Conservation (phyloP, 1,140 invertebrate species). For the Medauroidea extradentata region DNA sequence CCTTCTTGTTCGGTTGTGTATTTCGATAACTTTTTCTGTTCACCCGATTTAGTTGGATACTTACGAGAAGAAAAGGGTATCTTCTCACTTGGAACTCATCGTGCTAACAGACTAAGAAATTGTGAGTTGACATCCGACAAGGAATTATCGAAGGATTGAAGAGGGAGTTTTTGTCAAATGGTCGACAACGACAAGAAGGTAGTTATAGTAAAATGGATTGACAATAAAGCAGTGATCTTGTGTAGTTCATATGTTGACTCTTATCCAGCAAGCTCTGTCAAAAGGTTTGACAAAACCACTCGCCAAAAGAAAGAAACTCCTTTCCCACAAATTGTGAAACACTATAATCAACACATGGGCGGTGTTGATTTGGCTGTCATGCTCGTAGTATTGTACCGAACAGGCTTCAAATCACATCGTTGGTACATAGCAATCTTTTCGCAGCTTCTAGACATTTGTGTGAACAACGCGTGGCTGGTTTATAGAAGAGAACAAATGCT, state of each 20-base stretch:
- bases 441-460: constrained; percentile 12
- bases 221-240: constrained; percentile 36
- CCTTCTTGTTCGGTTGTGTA: constrained; percentile 7
- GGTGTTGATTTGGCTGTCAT: constrained; percentile 25
- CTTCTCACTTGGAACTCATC: constrained; percentile 39
- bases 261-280: constrained; percentile 28
- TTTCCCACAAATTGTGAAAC: constrained; percentile 11
- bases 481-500: no score
- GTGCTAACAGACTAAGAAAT: constrained; percentile 34
- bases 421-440: constrained; percentile 23
- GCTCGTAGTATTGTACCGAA: constrained; percentile 18
- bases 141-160: constrained; percentile 20
- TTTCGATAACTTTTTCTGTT: constrained; percentile 29
- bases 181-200: constrained; percentile 22
- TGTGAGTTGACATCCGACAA: constrained; percentile 30
- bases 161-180: constrained; percentile 25
- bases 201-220: constrained; percentile 34
- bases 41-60: constrained; percentile 18
- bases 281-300: constrained; percentile 23
- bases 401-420: constrained; percentile 12
- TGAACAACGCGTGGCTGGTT: constrained; percentile 14
- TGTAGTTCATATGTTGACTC: constrained; percentile 30
- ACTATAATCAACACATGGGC: constrained; percentile 12
- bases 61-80: constrained; percentile 14
- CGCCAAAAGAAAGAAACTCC: constrained; percentile 22